Conservation (phyloP, 92 coral and sea anemone genomes). For the Isaurus tuberculatus region DNA sequence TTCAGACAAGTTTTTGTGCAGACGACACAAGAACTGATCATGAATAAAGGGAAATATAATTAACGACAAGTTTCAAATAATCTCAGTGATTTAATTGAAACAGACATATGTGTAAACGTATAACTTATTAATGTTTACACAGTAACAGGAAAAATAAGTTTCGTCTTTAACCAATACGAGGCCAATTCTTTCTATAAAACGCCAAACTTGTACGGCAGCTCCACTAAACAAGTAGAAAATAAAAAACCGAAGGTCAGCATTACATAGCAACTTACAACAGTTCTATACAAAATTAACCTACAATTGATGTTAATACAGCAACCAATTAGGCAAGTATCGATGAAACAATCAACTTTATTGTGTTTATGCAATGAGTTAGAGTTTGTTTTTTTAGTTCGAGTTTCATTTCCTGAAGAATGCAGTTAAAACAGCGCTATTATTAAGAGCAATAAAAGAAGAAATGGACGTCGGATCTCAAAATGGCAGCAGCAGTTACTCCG, state of each 20-base stretch:
- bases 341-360: slow-evolving; percentile 25
- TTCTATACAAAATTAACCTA: too few relatives aligned
- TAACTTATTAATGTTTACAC: slow-evolving; percentile 24
- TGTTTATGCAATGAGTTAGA: slow-evolving; percentile 28
- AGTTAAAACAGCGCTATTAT: background rate
- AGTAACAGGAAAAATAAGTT: slow-evolving; percentile 1
- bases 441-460: background rate
- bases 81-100: background rate
- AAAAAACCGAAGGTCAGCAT: background rate
- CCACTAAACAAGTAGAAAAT: background rate
- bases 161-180: slow-evolving; percentile 6
- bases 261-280: background rate
- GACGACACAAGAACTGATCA: background rate
- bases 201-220: background rate
- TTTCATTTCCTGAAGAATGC: background rate
- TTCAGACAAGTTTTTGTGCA: too few relatives aligned
- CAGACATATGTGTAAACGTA: slow-evolving; percentile 3
- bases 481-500: background rate
- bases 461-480: slow-evolving; percentile 18
- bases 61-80: background rate
- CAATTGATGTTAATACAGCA: slow-evolving; percentile 4
- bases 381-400: background rate
- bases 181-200: background rate
- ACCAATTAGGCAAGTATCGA: background rate
- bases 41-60: background rate